A percentile compares a stretch with the other conserved stretches of the same genome.
These are phyloP conservation scores for Syngnathus acus DNA, from an alignment of 2,797 vertebrate species.

Conservation along the genomic window DNA sequence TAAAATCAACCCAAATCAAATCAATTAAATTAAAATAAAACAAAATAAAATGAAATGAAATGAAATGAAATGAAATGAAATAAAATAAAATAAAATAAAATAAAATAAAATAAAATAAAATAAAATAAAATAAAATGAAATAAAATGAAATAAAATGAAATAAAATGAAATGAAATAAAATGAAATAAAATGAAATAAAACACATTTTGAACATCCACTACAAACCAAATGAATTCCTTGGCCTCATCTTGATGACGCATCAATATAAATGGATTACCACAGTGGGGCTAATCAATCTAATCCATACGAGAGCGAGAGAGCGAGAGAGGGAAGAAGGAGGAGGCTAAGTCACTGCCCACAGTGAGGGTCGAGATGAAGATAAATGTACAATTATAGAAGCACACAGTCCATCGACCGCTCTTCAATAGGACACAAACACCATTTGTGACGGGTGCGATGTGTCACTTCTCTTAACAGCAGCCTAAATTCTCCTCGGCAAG, in stretches of 20 bases:
- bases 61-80: too few relatives aligned
- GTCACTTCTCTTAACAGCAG: background rate
- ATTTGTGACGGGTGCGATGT: slow-evolving; percentile 10
- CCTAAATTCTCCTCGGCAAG: background rate
- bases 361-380: slow-evolving; percentile 17
- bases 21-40: background rate
- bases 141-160: too few relatives aligned
- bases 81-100: too few relatives aligned
- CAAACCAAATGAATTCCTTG: background rate
- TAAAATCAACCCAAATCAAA: too few relatives aligned
- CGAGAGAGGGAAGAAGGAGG: background rate
- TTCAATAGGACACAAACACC: background rate
- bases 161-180: too few relatives aligned
- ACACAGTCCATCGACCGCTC: background rate
- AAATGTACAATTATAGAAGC: slow-evolving; percentile 18
- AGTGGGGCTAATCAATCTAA: too few relatives aligned
- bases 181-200: too few relatives aligned
- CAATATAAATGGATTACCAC: slow-evolving; percentile 7
- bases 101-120: too few relatives aligned
- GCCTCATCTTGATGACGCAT: slow-evolving; percentile 7
- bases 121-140: too few relatives aligned
- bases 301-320: background rate
- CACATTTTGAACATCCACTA: too few relatives aligned
- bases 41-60: background rate
- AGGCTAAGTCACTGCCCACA: background rate